Percentiles rank a stretch among this genome's conserved stretches.
These are phyloP conservation scores for Athene noctua DNA, from an alignment of 2,113 vertebrate species.

Conservation along the genomic window DNA sequence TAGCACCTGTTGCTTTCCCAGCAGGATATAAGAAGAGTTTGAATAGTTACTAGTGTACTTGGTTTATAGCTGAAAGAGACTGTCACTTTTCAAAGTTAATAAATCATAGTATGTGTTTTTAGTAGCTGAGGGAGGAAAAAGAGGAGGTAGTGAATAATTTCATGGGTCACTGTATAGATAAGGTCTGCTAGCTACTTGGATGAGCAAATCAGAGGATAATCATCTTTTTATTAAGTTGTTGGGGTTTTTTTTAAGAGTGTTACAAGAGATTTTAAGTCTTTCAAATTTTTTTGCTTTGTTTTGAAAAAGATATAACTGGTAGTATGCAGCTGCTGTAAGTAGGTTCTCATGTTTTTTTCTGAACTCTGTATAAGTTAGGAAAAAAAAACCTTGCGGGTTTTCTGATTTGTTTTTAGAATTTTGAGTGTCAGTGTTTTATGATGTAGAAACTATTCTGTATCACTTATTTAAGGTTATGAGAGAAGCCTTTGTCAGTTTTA, in stretches of 20 bases:
- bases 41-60: accelerated
- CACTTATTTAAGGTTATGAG: slow-evolving; percentile 38
- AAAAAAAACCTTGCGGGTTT: not conserved
- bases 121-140: too few relatives aligned
- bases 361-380: not conserved
- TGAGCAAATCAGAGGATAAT: not conserved
- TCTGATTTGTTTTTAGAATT: not conserved
- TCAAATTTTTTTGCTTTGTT: not conserved
- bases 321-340: not conserved
- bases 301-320: not conserved
- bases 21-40: not conserved
- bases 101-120: not conserved
- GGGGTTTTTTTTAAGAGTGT: not conserved
- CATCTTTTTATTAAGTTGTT: not conserved
- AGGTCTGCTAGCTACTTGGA: not conserved
- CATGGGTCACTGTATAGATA: not conserved
- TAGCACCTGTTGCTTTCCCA: not conserved
- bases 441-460: not conserved
- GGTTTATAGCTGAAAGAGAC: accelerated
- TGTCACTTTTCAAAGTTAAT: not conserved
- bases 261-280: not conserved
- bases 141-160: not conserved
- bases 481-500: slow-evolving; percentile 9
- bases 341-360: not conserved
- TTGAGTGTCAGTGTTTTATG: not conserved